phyloP scores from a whole-genome alignment of 2,797 vertebrate genomes.

The Gymnothorax reevesii region DNA sequence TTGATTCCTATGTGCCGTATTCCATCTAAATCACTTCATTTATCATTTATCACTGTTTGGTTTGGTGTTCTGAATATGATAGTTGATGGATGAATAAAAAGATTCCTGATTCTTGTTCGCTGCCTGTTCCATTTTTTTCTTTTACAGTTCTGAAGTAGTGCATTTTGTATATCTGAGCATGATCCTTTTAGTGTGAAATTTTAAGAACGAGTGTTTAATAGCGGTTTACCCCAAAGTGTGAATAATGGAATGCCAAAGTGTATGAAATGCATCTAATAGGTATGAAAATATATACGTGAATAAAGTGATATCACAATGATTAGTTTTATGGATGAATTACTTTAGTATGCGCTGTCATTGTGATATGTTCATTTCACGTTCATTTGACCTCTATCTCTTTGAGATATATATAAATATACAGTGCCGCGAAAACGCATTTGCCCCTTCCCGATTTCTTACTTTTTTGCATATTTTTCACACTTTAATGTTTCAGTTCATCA shows the following conservation, averaged over 20 bases:
- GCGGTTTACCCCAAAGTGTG: not conserved
- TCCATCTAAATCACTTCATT: conserved; percentile 1
- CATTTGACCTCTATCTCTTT: too few relatives aligned
- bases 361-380: too few relatives aligned
- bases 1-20: not conserved
- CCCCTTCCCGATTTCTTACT: too few relatives aligned
- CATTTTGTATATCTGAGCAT: not conserved
- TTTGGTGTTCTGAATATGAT: not conserved
- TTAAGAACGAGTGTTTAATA: not conserved
- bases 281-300: too few relatives aligned
- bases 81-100: not conserved
- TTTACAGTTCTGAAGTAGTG: not conserved
- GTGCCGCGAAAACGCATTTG: too few relatives aligned
- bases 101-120: not conserved
- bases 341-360: too few relatives aligned
- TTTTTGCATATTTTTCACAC: too few relatives aligned
- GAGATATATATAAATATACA: too few relatives aligned
- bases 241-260: not conserved
- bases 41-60: not conserved
- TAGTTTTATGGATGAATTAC: too few relatives aligned
- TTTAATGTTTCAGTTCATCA: too few relatives aligned
- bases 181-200: not conserved
- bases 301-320: too few relatives aligned
- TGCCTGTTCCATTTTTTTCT: not conserved
- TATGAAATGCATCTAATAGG: not conserved